Evolutionary conservation across 2,113 vertebrate genomes (phyloP).

Genomic region (Dunckerocampus dactyliophorus): DNA sequence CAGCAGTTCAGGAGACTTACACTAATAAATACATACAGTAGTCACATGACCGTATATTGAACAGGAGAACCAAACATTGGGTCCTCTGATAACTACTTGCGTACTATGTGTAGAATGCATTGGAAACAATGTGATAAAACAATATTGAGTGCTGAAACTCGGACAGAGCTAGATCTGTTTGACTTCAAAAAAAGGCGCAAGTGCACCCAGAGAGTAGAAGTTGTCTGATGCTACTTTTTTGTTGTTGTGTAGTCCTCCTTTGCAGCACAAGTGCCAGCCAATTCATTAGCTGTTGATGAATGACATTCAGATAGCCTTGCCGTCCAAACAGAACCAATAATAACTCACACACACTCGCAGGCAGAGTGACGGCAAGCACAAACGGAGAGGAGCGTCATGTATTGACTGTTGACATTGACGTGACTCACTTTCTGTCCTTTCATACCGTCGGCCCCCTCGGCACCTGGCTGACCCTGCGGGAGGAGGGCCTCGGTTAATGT

Average conservation of each 20-base stretch:
- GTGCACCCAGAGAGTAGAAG: neutral
- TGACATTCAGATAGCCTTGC: conserved; percentile 23
- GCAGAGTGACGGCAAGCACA: conserved; percentile 19
- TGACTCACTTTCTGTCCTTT: conserved; percentile 83
- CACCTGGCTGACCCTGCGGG: conserved; percentile 73
- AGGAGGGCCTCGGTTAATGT: conserved; percentile 58
- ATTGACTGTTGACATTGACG: conserved; percentile 52
- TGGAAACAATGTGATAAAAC: too few species aligned
- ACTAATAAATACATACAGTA: too few species aligned
- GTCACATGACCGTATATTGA: too few species aligned
- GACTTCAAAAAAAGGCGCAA: neutral
- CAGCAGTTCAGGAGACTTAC: too few species aligned
- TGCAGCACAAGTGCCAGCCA: conserved; percentile 10
- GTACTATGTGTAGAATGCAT: neutral
- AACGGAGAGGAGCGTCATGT: conserved; percentile 35
- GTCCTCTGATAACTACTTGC: too few species aligned
- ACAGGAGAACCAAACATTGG: too few species aligned
- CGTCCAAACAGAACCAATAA: conserved; percentile 7
- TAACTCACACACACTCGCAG: conserved; percentile 19
- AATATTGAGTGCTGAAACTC: too few species aligned
- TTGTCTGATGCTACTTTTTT: neutral
- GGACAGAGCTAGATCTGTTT: neutral
- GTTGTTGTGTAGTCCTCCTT: neutral
- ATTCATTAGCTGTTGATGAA: conserved; percentile 20
- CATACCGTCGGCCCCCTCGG: conserved; percentile 53